These are phyloP conservation scores for Nasonia longicornis DNA, from an alignment of 1,140 invertebrate genomes.

Conservation along the genomic window DNA sequence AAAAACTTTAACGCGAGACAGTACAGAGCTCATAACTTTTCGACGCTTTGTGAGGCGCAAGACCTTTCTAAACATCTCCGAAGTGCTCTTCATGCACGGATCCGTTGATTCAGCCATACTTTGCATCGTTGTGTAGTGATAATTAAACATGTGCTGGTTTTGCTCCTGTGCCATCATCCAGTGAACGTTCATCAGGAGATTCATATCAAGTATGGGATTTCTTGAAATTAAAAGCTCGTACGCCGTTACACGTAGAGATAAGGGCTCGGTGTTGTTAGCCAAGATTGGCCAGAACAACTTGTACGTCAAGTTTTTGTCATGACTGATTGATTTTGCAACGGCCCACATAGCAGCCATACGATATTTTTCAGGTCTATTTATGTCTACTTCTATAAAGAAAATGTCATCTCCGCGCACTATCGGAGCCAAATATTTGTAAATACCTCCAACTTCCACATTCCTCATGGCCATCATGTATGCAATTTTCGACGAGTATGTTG, in stretches of 20 bases:
- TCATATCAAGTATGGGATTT: conserved; percentile 51
- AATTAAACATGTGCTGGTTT: conserved; percentile 64
- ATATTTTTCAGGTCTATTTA: conserved; percentile 24
- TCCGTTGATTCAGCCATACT: conserved; percentile 59
- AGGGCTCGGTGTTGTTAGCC: conserved; percentile 53
- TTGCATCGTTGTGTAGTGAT: conserved; percentile 64
- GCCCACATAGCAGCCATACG: conserved; percentile 36
- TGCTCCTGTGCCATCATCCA: conserved; percentile 64
- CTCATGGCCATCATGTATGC: conserved; percentile 58
- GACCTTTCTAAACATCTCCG: conserved; percentile 56
- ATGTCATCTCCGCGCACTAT: conserved; percentile 51
- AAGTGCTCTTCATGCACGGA: conserved; percentile 56
- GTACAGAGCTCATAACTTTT: conserved; percentile 9
- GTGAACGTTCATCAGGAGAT: conserved; percentile 61
- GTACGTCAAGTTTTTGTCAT: conserved; percentile 40
- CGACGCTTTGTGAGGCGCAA: conserved; percentile 53
- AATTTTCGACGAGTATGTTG: conserved; percentile 53
- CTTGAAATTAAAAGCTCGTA: conserved; percentile 62
- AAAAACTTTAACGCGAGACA: conserved; percentile 50
- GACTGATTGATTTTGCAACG: conserved; percentile 29
- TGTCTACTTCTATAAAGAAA: not conserved
- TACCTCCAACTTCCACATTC: conserved; percentile 53
- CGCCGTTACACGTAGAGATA: conserved; percentile 60
- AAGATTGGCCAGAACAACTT: conserved; percentile 66
- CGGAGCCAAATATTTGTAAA: conserved; percentile 52